Conservation (phyloP, 2,797 vertebrate genomes). For the Thalassophryne amazonica region DNA sequence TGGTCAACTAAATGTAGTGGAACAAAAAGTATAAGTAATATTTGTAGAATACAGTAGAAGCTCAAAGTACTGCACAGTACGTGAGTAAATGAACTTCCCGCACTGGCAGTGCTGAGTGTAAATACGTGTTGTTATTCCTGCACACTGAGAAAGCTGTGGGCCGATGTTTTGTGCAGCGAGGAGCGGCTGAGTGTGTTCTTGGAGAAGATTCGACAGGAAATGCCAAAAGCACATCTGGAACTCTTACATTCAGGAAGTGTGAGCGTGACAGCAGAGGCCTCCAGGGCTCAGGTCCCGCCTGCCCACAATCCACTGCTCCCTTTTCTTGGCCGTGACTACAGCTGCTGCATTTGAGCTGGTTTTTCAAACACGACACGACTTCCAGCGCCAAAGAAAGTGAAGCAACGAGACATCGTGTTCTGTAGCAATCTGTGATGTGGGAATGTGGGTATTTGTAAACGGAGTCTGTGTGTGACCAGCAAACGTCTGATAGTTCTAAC, state of each 20-base stretch:
- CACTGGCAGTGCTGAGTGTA: slow-evolving; percentile 14
- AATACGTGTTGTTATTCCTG: slow-evolving; percentile 15
- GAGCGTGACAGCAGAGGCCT: slow-evolving; percentile 70
- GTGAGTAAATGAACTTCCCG: too few species aligned
- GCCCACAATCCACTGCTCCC: slow-evolving; percentile 31
- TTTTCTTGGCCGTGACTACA: slow-evolving; percentile 30
- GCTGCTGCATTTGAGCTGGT: slow-evolving; percentile 7
- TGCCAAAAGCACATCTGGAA: slow-evolving; percentile 81
- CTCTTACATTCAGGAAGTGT: slow-evolving; percentile 79
- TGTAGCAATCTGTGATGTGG: slow-evolving; percentile 1
- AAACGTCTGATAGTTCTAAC: neutral
- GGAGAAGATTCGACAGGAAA: slow-evolving; percentile 77
- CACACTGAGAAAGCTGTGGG: slow-evolving; percentile 28
- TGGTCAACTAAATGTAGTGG: too few species aligned
- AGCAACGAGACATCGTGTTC: slow-evolving; percentile 1
- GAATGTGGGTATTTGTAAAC: neutral
- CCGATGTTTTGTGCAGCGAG: slow-evolving; percentile 47
- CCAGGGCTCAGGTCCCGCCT: slow-evolving; percentile 35
- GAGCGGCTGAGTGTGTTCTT: slow-evolving; percentile 71
- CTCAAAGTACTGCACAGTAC: too few species aligned
- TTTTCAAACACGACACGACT: neutral
- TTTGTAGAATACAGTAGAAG: too few species aligned
- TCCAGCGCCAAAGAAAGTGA: slow-evolving; percentile 27
- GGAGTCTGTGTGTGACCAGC: neutral
- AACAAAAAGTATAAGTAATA: too few species aligned